Evolutionary conservation across 2,888 invertebrate species (phyloP), one percentile per base, ranked within the genome.

Genomic region (Agonopterix alstromeriana): DNA sequence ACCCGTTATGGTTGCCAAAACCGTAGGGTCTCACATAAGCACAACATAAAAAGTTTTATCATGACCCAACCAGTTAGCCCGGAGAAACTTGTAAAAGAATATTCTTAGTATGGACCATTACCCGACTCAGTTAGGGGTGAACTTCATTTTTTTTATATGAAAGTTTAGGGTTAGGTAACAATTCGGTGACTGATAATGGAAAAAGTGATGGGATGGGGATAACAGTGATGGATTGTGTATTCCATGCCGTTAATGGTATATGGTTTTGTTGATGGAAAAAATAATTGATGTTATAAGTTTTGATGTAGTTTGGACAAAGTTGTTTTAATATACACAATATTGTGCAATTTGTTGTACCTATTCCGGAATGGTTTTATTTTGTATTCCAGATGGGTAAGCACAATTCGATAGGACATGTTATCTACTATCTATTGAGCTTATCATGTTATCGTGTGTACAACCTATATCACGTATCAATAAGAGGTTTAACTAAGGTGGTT

Each of bases 41-140:
- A 77, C 75, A 71, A 75, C 78, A 82, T 85, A 83, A 82, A 85
- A 87, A 86, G 73, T 86, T 86, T 82, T 82, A 82, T 85, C 81
- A 79, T 74, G 66, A 65, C 68, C 69, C 69, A 55, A 63, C 67
- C 73, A 74, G 80, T 73, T 66, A 63, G 65, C 53, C 51, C 56
- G 56, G 64, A 60, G 59, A 67, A 80, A 82, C 74, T 83, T 84
- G 72, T 69, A 65, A 68, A 75, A 82, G 76, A 76, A 77, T 77
- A 77, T 77, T 75, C 77, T 65, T 74, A 73, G 61, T 63, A 69
- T 77, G 82, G 70, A 52, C 79, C 84, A 86, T 87, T 86, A 84
- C 79, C 67, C 68, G 61, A 45, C 38, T 56, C 56, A 46, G 57
- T 60, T 58, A 55, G 57, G 59, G 63, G 57, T 61, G 51, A 56